A percentile compares a stretch with the other conserved stretches of the same genome.
Conservation (phyloP, 1,140 invertebrate species). For the Brachionus sp. region DNA sequence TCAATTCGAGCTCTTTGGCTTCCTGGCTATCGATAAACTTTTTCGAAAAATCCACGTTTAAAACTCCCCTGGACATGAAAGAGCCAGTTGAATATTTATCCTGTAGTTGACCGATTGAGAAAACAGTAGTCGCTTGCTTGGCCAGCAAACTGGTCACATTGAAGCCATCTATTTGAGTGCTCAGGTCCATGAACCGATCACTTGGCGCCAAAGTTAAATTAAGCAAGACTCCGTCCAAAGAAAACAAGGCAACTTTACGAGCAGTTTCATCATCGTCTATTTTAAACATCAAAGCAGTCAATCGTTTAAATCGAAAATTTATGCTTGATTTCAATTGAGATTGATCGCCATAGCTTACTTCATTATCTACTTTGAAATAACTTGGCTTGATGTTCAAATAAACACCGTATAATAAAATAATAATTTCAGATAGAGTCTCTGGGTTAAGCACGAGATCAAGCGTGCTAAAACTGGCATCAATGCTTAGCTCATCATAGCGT, state of each 20-base stretch:
- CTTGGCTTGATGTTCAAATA: not conserved
- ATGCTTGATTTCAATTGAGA: conserved; percentile 7
- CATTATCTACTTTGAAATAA: not conserved
- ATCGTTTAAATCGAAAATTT: conserved; percentile 21
- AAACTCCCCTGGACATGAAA: not conserved
- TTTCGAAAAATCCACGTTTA: not conserved
- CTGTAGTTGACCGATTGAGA: not conserved
- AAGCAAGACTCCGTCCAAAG: not conserved
- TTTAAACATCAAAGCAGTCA: conserved; percentile 5
- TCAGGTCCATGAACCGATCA: not conserved
- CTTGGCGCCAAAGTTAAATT: not conserved
- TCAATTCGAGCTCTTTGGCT: conserved; percentile 62
- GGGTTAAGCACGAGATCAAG: conserved; percentile 16
- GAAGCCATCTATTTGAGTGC: not conserved
- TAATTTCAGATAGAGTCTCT: conserved; percentile 8
- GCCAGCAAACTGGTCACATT: not conserved
- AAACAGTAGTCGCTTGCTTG: not conserved
- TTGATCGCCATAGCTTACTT: not conserved
- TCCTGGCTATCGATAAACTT: not conserved
- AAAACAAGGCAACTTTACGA: not conserved
- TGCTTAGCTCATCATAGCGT: not conserved
- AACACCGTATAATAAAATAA: not conserved
- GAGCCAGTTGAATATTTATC: not conserved
- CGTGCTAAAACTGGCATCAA: conserved; percentile 18
- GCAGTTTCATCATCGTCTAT: not conserved